phyloP scores from a whole-genome alignment of 1,140 invertebrate genomes.

The Drosophila equinoxialis region DNA sequence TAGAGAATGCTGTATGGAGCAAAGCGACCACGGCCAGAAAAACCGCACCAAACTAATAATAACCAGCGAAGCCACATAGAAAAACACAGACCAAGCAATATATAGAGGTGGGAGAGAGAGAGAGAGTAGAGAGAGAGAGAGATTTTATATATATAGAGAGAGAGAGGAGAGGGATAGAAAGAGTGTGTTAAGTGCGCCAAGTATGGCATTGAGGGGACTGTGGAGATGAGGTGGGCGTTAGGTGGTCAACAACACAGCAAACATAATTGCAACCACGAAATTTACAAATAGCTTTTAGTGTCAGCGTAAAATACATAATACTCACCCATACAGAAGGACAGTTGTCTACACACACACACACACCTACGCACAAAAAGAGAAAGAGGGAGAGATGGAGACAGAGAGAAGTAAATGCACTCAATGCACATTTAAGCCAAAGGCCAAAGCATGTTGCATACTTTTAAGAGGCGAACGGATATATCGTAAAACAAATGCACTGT shows the following conservation, averaged over 20 bases:
- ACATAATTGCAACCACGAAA: slow-evolving; percentile 80
- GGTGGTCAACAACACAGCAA: slow-evolving; percentile 62
- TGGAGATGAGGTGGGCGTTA: not conserved
- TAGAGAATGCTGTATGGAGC: slow-evolving; percentile 35
- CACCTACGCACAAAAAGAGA: too few relatives aligned
- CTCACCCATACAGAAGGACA: slow-evolving; percentile 15
- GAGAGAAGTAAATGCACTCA: slow-evolving; percentile 65
- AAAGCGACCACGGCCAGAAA: slow-evolving; percentile 57
- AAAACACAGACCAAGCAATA: slow-evolving; percentile 36
- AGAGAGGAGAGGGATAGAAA: not conserved
- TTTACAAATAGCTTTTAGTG: slow-evolving; percentile 81
- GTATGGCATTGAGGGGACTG: slow-evolving; percentile 5
- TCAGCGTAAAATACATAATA: slow-evolving; percentile 70
- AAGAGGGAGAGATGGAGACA: too few relatives aligned
- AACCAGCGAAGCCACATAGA: slow-evolving; percentile 67
- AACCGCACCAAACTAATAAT: slow-evolving; percentile 78
- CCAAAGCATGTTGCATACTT: slow-evolving; percentile 51
- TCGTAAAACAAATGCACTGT: slow-evolving; percentile 66
- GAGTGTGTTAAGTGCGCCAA: slow-evolving; percentile 50
- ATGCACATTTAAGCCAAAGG: slow-evolving; percentile 68
- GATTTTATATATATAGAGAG: too few relatives aligned
- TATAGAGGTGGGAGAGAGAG: slow-evolving; percentile 3
- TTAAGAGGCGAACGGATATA: slow-evolving; percentile 41
- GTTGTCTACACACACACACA: slow-evolving; percentile 15
- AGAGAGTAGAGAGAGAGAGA: not conserved